Base-by-base conservation (phyloP, 2,113 vertebrate species). In the Forbesichthys agassizii region DNA sequence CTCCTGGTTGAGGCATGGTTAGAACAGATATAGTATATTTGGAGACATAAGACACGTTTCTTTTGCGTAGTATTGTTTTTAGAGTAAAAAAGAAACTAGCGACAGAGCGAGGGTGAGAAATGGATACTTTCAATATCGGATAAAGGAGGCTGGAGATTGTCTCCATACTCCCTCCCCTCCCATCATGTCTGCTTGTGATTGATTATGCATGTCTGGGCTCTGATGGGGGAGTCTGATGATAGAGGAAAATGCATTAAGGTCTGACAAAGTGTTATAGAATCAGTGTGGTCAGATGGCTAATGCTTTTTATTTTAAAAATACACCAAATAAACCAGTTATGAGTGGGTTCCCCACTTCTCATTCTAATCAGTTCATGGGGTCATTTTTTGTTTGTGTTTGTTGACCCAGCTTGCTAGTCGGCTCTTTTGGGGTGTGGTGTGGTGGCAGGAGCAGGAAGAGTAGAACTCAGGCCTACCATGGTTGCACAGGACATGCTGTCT, bases 361-460 rank as follows among this genome's bases (percentile, higher is more conserved):
- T 42, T 42, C 7, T 46, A 67, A 61, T 73, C 36, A 8, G 36
- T 42, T 42, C 36, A 4, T 42, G 36, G 36, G 36, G 0, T 5
- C 1, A 42, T 42, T 42, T 42, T 42, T 5, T 42, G 36, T 42
- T 42, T 27, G 27, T 27, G 27, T 27, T 27, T 27, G 27, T 27
- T 27, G 27, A 27, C 27, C 27, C 27, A 27, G 27, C 4, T 42
- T 81, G 79, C 86, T 88, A 81, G 68, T 66, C 42, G 56, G 61
- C 60, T 64, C 55, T 64, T 52, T 8, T 59, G 16, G 0, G 16
- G 16, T 16, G 16, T 16, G 16, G 16, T 16, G 27, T 3, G 56
- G 73, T 57, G 59, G 47, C 5, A n/a, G 27, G 11, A 59, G 61
- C 36, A 42, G 36, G 36, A 42, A 42, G 36, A 42, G 36, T 49